Base-by-base conservation (phyloP, 2,113 vertebrate species). In the Antechinus stuartii region DNA sequence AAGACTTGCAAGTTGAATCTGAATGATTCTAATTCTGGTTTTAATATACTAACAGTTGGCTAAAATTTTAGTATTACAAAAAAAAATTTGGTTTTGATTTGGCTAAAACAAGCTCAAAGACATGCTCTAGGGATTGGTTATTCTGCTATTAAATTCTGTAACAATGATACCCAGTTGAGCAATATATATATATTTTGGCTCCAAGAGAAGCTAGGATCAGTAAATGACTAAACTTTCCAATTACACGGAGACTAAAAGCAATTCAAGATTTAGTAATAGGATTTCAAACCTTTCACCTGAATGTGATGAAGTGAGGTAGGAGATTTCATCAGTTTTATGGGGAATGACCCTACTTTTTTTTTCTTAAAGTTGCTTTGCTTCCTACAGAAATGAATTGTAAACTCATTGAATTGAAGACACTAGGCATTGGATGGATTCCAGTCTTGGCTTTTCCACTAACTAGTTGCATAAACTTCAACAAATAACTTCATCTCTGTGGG, bases 161-260 rank as follows among this genome's bases (percentile, higher is more conserved):
- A 84, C n/a, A 84, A 84, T 84, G 68, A 84, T 84, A 19, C 68
- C 68, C 68, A 84, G n/a, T 84, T 84, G 68, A 84, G 68, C 68
- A 84, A 84, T 84, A 42, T 84, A 49, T 49, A 47, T 47, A 42
- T 84, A 6, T 84, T 84, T 84, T 84, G 68, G 68, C 68, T 84
- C 68, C 68, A 84, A 19, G 22, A 84, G 68, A 84, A 84, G n/a
- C n/a, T 84, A 42, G n/a, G 19, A 84, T 84, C 68, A 84, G 16
- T 84, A 42, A 84, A 23, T 84, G n/a, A 84, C 68, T 84, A 84
- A 84, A 84, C 7, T 10, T 84, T 84, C 68, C 35, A 84, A 42
- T 84, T 84, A 42, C 68, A 84, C 42, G 23, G 68, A 42, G 68
- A n/a, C 68, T 84, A 84, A 84, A 84, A 84, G 68, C 68, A 84